A percentile compares a stretch with the other conserved stretches of the same genome.
Evolutionary conservation across 2,888 invertebrate species (phyloP).

Genomic region (Cosmopolites sordidus): DNA sequence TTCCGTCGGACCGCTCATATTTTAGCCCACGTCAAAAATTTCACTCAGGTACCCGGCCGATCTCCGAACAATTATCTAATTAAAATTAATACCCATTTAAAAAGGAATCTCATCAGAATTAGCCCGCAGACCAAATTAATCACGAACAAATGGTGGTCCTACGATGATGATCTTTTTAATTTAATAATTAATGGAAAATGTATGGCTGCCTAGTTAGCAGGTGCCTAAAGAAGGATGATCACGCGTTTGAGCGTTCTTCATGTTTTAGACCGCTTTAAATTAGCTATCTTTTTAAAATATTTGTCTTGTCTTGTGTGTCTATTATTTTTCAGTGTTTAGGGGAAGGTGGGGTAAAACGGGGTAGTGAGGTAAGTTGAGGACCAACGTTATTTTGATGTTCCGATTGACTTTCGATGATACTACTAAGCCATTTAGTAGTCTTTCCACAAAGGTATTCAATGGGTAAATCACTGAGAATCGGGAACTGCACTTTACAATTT

Average conservation of each 20-base stretch:
- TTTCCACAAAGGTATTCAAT: too few relatives aligned
- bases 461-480: too few relatives aligned
- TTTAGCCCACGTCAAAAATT: neutral
- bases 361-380: too few relatives aligned
- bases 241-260: neutral
- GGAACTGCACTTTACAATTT: too few relatives aligned
- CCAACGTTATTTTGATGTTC: too few relatives aligned
- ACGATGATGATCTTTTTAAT: slow-evolving; percentile 48
- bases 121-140: slow-evolving; percentile 47
- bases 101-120: slow-evolving; percentile 47
- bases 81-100: slow-evolving; percentile 50
- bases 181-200: slow-evolving; percentile 50
- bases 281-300: too few relatives aligned
- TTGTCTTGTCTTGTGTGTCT: too few relatives aligned
- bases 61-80: slow-evolving; percentile 50
- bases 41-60: slow-evolving; percentile 38
- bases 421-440: too few relatives aligned
- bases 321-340: too few relatives aligned
- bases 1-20: neutral
- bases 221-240: slow-evolving; percentile 45
- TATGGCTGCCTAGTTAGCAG: slow-evolving; percentile 47
- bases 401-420: too few relatives aligned
- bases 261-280: neutral
- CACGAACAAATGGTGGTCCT: slow-evolving; percentile 46
- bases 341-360: too few relatives aligned